Conservation (phyloP, 2,888 invertebrate genomes). For the Parascotia fuliginaria region DNA sequence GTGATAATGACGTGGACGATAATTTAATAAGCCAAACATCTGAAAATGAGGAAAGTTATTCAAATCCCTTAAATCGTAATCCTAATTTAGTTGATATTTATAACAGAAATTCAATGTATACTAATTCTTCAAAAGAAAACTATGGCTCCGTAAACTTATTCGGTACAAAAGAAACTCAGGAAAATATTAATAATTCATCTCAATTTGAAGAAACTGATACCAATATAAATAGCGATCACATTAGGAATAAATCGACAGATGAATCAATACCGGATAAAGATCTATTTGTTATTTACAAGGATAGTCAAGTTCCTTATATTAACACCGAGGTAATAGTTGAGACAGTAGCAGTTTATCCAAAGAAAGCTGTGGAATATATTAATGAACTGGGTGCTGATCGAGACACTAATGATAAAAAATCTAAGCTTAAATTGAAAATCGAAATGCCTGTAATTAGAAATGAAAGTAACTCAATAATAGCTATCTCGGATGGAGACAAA, state of each 20-base stretch:
- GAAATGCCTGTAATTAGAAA: conserved; percentile 56
- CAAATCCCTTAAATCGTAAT: conserved; percentile 19
- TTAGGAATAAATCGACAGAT: conserved; percentile 27
- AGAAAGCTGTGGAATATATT: conserved; percentile 12
- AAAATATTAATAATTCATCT: conserved; percentile 33
- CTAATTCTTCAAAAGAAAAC: conserved; percentile 50
- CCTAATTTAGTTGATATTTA: conserved; percentile 60
- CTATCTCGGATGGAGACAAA: conserved; percentile 53
- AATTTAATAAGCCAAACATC: conserved; percentile 10
- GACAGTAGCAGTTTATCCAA: conserved; percentile 27
- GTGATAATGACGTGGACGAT: conserved; percentile 31
- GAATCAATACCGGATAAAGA: conserved; percentile 52
- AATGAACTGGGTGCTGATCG: too few relatives aligned
- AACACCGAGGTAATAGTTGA: conserved; percentile 43
- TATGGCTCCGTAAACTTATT: conserved; percentile 27
- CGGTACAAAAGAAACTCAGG: conserved; percentile 20
- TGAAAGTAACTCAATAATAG: conserved; percentile 47
- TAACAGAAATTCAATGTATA: conserved; percentile 49
- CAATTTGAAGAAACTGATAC: conserved; percentile 34
- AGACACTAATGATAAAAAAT: conserved; percentile 45
- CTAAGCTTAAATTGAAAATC: conserved; percentile 58
- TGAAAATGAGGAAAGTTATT: conserved; percentile 14
- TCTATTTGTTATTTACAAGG: conserved; percentile 67
- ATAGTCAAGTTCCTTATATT: conserved; percentile 51
- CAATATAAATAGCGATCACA: conserved; percentile 25